Conservation (phyloP, 2,113 vertebrate genomes). For the Calypte anna region DNA sequence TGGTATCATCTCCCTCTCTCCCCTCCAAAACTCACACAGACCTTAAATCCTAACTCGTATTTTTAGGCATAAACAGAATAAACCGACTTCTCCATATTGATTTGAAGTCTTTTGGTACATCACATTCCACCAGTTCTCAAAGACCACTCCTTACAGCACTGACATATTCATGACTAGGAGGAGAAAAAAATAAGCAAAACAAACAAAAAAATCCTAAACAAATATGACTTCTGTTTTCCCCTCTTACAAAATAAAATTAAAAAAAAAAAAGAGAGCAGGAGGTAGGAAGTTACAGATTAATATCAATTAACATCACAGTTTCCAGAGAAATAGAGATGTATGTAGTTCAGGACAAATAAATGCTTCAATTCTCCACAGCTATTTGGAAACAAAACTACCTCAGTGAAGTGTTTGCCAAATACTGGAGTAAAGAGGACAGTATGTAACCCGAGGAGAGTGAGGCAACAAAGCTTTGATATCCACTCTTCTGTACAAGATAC, state of each 20-base stretch:
- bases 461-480: neutral
- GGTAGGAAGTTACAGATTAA: neutral
- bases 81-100: neutral
- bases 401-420: neutral
- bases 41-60: neutral
- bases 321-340: slow-evolving; percentile 23
- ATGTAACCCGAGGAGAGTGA: rapidly evolving
- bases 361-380: neutral
- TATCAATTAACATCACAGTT: neutral
- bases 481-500: neutral
- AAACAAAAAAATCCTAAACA: neutral
- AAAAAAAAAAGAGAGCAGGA: neutral
- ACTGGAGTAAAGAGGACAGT: neutral
- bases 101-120: neutral
- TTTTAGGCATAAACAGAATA: neutral
- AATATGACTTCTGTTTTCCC: neutral
- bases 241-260: neutral
- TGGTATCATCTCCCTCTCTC: too few species aligned
- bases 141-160: neutral
- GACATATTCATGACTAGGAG: neutral
- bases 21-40: neutral
- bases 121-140: neutral
- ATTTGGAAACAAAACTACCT: neutral
- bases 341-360: neutral
- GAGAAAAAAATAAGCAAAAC: too few species aligned